These are phyloP conservation scores for Cyclargus thomasi DNA, from an alignment of 1,140 invertebrate genomes.

Conservation along the genomic window DNA sequence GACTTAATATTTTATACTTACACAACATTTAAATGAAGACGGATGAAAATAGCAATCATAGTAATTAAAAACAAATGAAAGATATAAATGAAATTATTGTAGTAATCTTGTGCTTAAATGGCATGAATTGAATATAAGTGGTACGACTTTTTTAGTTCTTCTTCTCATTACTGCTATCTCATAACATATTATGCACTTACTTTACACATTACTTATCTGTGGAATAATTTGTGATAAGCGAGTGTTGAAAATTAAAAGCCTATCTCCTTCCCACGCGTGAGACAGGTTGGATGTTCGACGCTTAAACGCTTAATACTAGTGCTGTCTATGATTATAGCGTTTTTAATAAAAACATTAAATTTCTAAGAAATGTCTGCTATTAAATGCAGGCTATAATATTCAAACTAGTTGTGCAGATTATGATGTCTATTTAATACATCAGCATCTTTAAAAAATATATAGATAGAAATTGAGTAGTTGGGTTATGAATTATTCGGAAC, in stretches of 20 bases:
- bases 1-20: no score
- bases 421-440: not conserved
- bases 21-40: not conserved
- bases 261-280: conserved; percentile 55
- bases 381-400: not conserved
- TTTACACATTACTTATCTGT: conserved; percentile 46
- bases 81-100: not conserved
- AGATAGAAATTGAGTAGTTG: no score
- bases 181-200: conserved; percentile 30
- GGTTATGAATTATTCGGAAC: no score
- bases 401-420: not conserved
- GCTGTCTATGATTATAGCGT: conserved; percentile 23
- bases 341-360: conserved; percentile 21
- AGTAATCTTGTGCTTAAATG: not conserved
- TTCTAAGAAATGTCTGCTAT: conserved; percentile 10
- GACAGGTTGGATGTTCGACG: conserved; percentile 47
- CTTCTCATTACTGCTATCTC: conserved; percentile 4
- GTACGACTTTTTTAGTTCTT: not conserved
- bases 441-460: not conserved
- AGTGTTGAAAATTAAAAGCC: conserved; percentile 67
- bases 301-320: conserved; percentile 27
- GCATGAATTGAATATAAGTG: not conserved
- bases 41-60: not conserved
- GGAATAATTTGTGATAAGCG: conserved; percentile 43
- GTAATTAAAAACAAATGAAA: not conserved